Evolutionary conservation across 2,888 invertebrate species (phyloP).

Genomic region (Fragum whitleyi): DNA sequence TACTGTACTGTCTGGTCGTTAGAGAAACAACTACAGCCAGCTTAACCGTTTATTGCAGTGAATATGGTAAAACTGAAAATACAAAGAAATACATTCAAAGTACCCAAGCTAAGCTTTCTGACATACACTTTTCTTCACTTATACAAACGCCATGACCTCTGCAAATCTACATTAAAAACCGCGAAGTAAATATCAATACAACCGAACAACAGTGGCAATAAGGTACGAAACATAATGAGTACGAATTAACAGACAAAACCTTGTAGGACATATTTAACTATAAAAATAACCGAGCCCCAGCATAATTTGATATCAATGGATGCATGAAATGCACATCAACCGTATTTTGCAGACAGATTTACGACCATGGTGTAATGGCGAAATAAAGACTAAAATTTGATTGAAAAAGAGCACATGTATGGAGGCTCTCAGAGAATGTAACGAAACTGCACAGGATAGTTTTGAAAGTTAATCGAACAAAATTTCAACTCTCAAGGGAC

Average conservation of each 20-base stretch:
- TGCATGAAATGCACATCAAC: neutral
- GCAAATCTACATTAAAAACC: neutral
- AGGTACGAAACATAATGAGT: neutral
- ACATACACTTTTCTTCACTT: neutral
- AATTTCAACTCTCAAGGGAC: too few species aligned
- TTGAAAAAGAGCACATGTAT: too few species aligned
- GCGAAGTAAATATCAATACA: too few species aligned
- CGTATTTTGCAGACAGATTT: neutral
- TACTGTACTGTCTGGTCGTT: neutral
- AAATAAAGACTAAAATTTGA: neutral
- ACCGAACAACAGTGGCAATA: neutral
- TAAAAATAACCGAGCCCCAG: neutral
- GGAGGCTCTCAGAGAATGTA: too few species aligned
- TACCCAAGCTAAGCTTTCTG: neutral
- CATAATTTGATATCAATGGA: neutral
- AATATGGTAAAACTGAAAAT: neutral
- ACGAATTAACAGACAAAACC: neutral
- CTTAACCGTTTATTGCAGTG: neutral
- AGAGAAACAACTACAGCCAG: neutral
- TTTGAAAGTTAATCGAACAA: too few species aligned
- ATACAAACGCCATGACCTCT: neutral
- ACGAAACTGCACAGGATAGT: too few species aligned
- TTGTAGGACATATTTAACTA: too few species aligned
- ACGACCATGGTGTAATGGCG: slow-evolving; percentile 6
- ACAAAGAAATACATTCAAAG: neutral